Evolutionary conservation across 2,113 vertebrate species (phyloP).

Genomic region (Stomatorhinus ivindoensis): DNA sequence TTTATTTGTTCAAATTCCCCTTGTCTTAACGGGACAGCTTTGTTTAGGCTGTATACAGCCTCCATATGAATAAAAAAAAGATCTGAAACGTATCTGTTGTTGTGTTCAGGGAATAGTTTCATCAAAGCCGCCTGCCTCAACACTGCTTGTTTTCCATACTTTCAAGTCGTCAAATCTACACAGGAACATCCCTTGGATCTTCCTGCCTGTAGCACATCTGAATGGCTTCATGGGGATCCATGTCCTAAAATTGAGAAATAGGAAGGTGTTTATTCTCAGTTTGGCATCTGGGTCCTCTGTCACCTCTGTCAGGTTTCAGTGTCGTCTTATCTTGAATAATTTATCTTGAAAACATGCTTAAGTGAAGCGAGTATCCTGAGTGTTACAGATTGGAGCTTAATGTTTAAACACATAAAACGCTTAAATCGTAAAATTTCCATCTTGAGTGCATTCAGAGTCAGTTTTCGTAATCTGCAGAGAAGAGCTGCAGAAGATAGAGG

Average conservation of each 20-base stretch:
- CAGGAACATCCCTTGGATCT: background rate
- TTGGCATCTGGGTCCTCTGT: background rate
- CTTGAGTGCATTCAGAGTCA: background rate
- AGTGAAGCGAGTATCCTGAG: background rate
- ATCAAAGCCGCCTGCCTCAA: background rate
- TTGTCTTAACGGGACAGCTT: background rate
- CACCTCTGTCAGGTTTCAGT: background rate
- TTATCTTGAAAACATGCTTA: background rate
- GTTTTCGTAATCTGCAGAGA: background rate
- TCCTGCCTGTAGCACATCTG: background rate
- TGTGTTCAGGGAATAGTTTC: slow-evolving; percentile 9
- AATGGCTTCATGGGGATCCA: slow-evolving; percentile 2
- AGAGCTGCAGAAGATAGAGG: background rate
- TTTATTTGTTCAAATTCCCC: background rate
- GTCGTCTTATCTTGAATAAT: background rate
- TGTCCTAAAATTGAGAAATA: slow-evolving; percentile 3
- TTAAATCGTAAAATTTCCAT: background rate
- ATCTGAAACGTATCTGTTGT: slow-evolving; percentile 6
- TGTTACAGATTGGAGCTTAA: background rate
- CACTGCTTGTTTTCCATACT: background rate
- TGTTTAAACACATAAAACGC: background rate
- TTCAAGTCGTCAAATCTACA: slow-evolving; percentile 8
- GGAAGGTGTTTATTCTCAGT: background rate
- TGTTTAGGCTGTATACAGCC: background rate
- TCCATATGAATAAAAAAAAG: slow-evolving; percentile 11